phyloP scores from a whole-genome alignment of 2,113 vertebrate species.

The Alces alces region DNA sequence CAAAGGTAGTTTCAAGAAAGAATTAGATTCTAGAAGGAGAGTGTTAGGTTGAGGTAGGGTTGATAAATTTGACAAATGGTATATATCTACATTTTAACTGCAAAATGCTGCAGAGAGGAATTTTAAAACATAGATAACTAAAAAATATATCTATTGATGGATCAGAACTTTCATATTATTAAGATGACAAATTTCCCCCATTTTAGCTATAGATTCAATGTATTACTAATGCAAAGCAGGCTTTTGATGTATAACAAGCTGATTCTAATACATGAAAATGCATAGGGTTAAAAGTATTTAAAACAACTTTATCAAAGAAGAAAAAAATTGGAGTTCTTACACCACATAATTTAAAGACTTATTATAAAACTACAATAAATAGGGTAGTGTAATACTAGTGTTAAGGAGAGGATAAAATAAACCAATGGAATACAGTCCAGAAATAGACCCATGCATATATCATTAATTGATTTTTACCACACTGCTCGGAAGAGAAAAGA shows the following conservation, averaged over 20 bases:
- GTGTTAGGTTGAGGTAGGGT: neutral
- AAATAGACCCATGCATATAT: neutral
- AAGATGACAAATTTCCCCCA: neutral
- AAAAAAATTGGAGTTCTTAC: neutral
- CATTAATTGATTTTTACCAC: neutral
- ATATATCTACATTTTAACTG: neutral
- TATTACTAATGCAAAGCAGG: neutral
- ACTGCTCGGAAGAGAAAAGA: neutral
- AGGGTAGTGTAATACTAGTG: neutral
- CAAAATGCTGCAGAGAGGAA: neutral
- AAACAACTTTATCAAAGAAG: neutral
- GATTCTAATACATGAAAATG: neutral
- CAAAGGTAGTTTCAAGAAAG: neutral
- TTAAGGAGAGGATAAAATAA: neutral
- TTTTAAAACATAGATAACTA: neutral
- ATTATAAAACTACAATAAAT: neutral
- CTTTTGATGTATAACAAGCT: neutral
- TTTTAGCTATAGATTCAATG: neutral
- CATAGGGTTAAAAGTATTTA: neutral
- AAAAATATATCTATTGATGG: neutral
- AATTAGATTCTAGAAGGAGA: slow-evolving; percentile 2
- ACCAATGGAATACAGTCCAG: neutral
- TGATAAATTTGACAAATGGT: neutral
- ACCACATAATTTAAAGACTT: neutral
- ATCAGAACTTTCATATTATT: neutral